Percentiles rank a stretch among this genome's conserved stretches.
Evolutionary conservation across 2,797 vertebrate species (phyloP).

Genomic region (Carapus acus): DNA sequence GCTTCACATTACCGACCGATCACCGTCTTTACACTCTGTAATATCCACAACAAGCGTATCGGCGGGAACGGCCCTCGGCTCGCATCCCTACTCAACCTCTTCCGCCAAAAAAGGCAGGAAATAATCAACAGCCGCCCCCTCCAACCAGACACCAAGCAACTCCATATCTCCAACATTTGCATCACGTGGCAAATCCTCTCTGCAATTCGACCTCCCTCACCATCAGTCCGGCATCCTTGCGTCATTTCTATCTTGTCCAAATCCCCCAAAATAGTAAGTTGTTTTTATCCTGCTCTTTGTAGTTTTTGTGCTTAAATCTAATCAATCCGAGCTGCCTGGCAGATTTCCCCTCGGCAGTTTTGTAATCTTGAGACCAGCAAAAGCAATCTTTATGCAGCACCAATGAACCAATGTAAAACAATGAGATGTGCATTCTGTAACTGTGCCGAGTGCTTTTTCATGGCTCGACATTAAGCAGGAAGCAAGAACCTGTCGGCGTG

Average conservation of each 20-base stretch:
- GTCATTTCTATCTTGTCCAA: slow-evolving; percentile 99
- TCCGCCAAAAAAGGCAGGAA: slow-evolving; percentile 85
- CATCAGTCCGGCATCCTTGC: slow-evolving; percentile 97
- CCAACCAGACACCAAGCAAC: slow-evolving; percentile 97
- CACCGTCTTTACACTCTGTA: slow-evolving; percentile 89
- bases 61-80: slow-evolving; percentile 96
- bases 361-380: slow-evolving; percentile 36
- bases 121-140: slow-evolving; percentile 92
- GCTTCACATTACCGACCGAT: slow-evolving; percentile 94
- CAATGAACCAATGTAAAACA: slow-evolving; percentile 19
- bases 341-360: slow-evolving; percentile 62
- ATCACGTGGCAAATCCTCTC: slow-evolving; percentile 98
- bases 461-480: slow-evolving; percentile 55
- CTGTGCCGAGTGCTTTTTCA: slow-evolving; percentile 40
- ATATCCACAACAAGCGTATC: slow-evolving; percentile 91
- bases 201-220: slow-evolving; percentile 99
- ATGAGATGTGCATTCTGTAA: slow-evolving; percentile 18
- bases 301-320: slow-evolving; percentile 87
- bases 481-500: slow-evolving; percentile 7
- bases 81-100: slow-evolving; percentile 75
- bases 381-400: slow-evolving; percentile 33
- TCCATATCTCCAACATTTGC: slow-evolving; percentile 86
- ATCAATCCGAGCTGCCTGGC: slow-evolving; percentile 79
- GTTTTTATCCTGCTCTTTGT: slow-evolving; percentile 94
- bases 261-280: slow-evolving; percentile 98